A percentile compares a stretch with the other conserved stretches of the same genome.
Evolutionary conservation across 2,888 invertebrate species (phyloP).

Genomic region (Nomada ferruginata): DNA sequence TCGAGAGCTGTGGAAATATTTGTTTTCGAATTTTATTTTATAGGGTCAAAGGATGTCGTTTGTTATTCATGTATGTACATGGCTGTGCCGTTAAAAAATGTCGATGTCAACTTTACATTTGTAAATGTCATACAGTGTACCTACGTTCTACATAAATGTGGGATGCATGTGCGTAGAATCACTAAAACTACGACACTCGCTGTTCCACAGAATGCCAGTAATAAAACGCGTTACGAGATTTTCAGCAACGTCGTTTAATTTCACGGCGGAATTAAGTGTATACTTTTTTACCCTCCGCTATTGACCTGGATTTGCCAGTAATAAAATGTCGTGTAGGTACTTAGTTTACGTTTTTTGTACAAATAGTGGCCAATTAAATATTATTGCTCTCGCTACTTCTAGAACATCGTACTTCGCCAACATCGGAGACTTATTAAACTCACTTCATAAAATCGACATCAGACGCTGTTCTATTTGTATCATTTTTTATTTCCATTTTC

Average conservation of each 20-base stretch:
- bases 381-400: neutral
- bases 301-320: neutral
- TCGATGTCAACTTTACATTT: neutral
- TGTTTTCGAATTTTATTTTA: no score
- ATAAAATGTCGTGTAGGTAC: neutral
- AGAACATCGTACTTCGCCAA: neutral
- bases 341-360: neutral
- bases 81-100: no score
- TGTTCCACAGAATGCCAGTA: neutral
- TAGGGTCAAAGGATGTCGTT: no score
- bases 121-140: neutral
- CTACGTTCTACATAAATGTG: neutral
- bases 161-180: neutral
- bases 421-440: no score
- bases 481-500: no score
- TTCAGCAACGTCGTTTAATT: slow-evolving; percentile 8
- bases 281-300: neutral
- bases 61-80: no score
- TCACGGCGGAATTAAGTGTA: neutral
- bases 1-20: no score
- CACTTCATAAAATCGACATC: no score
- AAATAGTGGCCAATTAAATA: neutral
- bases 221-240: neutral
- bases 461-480: neutral
- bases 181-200: neutral